Percentiles rank a stretch among this genome's conserved stretches.
Conservation (phyloP, 2,113 vertebrate genomes). For the Zeus faber region DNA sequence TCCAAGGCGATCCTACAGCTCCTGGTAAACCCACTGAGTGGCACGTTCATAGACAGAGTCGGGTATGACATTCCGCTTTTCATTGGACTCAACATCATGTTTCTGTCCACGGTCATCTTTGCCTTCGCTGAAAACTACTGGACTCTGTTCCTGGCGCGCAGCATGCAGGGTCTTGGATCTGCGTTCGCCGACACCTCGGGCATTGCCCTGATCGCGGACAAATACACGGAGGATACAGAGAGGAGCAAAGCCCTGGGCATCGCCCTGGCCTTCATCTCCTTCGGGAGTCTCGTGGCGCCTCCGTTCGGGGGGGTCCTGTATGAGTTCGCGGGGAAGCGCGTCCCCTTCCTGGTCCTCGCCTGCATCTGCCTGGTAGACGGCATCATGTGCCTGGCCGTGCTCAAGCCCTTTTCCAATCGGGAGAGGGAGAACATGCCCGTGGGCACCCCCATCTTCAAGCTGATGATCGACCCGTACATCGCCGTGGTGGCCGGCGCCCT, state of each 20-base stretch:
- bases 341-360: constrained; percentile 91
- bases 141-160: constrained; percentile 89
- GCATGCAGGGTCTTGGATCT: constrained; percentile 93
- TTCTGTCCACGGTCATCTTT: constrained; percentile 89
- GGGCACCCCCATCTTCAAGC: constrained; percentile 90
- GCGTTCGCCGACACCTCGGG: constrained; percentile 96
- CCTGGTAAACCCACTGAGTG: constrained; percentile 90
- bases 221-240: constrained; percentile 84
- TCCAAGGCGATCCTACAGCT: constrained; percentile 96
- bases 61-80: constrained; percentile 92
- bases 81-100: constrained; percentile 90
- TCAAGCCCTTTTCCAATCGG: constrained; percentile 81
- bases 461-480: constrained; percentile 96
- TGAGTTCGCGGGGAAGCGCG: constrained; percentile 82
- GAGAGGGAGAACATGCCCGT: constrained; percentile 90
- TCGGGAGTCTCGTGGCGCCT: constrained; percentile 92
- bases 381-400: constrained; percentile 81
- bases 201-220: constrained; percentile 93
- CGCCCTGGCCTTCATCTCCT: constrained; percentile 97
- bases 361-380: constrained; percentile 84
- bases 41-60: constrained; percentile 93
- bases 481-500: constrained; percentile 93
- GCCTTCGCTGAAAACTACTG: constrained; percentile 91
- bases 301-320: constrained; percentile 93
- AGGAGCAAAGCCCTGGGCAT: constrained; percentile 90